Evolutionary conservation across 1,140 invertebrate species (phyloP).

Genomic region (Brachionus plicatilis): DNA sequence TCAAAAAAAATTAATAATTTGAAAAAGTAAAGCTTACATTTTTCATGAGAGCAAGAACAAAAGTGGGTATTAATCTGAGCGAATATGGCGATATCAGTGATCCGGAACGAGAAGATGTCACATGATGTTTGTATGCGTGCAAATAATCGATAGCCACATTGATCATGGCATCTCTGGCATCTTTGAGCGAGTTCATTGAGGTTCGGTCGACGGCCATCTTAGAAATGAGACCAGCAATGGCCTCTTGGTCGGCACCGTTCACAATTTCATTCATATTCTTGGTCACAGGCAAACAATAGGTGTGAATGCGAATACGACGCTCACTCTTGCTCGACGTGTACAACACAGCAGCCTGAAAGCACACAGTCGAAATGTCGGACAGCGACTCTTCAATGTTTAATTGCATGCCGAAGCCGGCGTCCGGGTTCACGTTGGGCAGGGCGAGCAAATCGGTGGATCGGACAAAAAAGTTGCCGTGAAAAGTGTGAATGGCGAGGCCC

Average conservation of each 20-base stretch:
- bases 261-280: slow-evolving; percentile 76
- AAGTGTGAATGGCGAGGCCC: slow-evolving; percentile 88
- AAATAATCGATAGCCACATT: slow-evolving; percentile 88
- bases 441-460: slow-evolving; percentile 91
- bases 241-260: slow-evolving; percentile 86
- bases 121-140: slow-evolving; percentile 63
- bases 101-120: slow-evolving; percentile 62
- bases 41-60: slow-evolving; percentile 83
- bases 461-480: slow-evolving; percentile 99
- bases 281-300: slow-evolving; percentile 83
- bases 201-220: slow-evolving; percentile 97
- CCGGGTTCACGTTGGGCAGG: slow-evolving; percentile 93
- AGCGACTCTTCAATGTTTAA: slow-evolving; percentile 85
- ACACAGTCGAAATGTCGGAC: slow-evolving; percentile 76
- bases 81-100: slow-evolving; percentile 69
- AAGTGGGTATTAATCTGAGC: slow-evolving; percentile 76
- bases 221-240: slow-evolving; percentile 79
- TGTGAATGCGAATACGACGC: slow-evolving; percentile 92
- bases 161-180: slow-evolving; percentile 89
- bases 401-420: slow-evolving; percentile 96
- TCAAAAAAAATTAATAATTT: no score
- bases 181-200: slow-evolving; percentile 72
- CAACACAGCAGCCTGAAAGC: slow-evolving; percentile 93
- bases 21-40: slow-evolving; percentile 62
- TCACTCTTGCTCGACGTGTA: slow-evolving; percentile 87